Evolutionary conservation across 1,140 invertebrate species (phyloP).

Genomic region (Drosophila ercepeae): DNA sequence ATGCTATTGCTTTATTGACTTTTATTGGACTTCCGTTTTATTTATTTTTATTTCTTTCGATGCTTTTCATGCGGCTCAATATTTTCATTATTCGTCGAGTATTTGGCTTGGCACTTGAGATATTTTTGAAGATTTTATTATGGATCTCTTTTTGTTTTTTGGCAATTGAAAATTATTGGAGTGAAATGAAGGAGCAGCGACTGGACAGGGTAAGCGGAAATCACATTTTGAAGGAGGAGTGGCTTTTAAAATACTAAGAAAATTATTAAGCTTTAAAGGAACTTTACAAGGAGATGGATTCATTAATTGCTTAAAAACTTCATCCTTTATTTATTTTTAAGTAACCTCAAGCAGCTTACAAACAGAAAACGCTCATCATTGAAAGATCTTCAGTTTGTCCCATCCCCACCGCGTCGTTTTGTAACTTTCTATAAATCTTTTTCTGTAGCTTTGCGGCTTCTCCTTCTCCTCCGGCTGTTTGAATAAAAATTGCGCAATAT

Average conservation of each 20-base stretch:
- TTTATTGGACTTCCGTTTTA: slow-evolving; percentile 39
- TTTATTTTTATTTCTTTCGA: slow-evolving; percentile 26
- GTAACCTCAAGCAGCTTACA: background rate
- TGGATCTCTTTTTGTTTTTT: slow-evolving; percentile 18
- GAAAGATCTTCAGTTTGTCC: slow-evolving; percentile 18
- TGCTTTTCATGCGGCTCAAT: slow-evolving; percentile 37
- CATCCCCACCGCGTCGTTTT: background rate
- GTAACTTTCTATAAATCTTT: slow-evolving; percentile 31
- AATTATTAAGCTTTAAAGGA: too few relatives aligned
- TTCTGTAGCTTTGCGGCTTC: background rate
- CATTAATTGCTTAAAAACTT: background rate
- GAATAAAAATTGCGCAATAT: slow-evolving; percentile 80
- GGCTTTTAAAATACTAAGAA: background rate
- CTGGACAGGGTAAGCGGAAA: background rate
- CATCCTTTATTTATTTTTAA: too few relatives aligned
- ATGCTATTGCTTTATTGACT: slow-evolving; percentile 25
- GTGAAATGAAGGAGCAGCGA: background rate
- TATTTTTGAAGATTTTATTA: slow-evolving; percentile 35
- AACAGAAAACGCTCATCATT: slow-evolving; percentile 24
- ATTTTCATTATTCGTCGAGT: slow-evolving; percentile 53
- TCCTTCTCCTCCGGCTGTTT: slow-evolving; percentile 35
- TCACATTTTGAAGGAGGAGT: background rate
- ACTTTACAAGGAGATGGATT: too few relatives aligned
- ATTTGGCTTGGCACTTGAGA: slow-evolving; percentile 53
- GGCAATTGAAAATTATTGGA: slow-evolving; percentile 15